Evolutionary conservation across 2,797 vertebrate genomes (phyloP).

Genomic region (Aldrovandia affinis): DNA sequence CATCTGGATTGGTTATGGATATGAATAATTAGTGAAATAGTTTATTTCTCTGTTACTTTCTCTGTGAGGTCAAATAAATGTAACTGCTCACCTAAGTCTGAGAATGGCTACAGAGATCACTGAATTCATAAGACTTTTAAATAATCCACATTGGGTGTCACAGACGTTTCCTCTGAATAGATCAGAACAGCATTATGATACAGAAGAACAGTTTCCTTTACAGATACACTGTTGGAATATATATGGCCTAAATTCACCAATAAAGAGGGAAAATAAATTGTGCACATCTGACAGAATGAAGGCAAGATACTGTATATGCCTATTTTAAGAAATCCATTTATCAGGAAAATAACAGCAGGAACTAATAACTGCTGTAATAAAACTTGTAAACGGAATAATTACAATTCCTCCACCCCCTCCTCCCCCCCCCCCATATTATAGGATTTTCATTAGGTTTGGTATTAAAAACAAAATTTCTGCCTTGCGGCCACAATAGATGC

Average conservation of each 20-base stretch:
- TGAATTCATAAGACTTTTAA: background rate
- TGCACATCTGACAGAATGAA: background rate
- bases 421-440: background rate
- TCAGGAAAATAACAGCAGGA: background rate
- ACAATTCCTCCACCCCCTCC: background rate
- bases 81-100: background rate
- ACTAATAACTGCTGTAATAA: background rate
- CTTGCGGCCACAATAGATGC: background rate
- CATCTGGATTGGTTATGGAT: background rate
- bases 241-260: background rate
- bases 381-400: background rate
- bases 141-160: background rate
- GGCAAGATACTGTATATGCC: background rate
- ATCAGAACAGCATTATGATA: background rate
- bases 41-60: background rate
- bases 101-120: background rate
- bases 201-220: background rate
- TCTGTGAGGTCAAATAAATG: background rate
- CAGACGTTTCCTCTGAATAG: background rate
- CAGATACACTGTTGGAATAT: background rate
- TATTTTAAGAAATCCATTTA: background rate
- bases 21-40: background rate
- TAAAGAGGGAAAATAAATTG: background rate
- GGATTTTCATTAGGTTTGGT: background rate
- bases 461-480: background rate